Percentiles rank a stretch among this genome's conserved stretches.
Evolutionary conservation across 2,797 vertebrate species (phyloP).

Genomic region (Allobates femoralis): DNA sequence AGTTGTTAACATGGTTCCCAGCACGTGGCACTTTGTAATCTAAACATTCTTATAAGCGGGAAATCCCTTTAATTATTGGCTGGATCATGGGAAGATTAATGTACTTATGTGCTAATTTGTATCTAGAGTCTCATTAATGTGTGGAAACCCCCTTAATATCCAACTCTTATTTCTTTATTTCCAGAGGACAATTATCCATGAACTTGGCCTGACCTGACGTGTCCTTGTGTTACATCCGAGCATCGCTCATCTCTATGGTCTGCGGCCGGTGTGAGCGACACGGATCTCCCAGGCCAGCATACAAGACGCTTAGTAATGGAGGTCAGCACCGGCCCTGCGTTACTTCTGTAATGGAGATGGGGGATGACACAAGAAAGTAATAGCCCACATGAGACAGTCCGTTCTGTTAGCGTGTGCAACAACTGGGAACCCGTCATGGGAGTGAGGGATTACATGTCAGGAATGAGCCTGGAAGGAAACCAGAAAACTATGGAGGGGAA

Average conservation of each 20-base stretch:
- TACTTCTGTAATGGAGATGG: conserved; percentile 31
- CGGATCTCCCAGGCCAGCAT: not conserved
- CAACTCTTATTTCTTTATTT: not conserved
- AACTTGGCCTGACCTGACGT: not conserved
- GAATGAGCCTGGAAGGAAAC: not conserved
- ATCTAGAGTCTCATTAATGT: not conserved
- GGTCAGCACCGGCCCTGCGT: not conserved
- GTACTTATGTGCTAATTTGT: not conserved
- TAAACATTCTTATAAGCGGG: no score
- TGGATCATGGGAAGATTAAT: not conserved
- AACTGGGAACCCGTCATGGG: conserved; percentile 7
- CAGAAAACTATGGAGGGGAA: not conserved
- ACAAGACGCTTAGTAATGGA: not conserved
- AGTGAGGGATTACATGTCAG: conserved; percentile 20
- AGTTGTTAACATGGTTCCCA: no score
- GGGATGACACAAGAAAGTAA: conserved; percentile 36
- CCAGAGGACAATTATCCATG: not conserved
- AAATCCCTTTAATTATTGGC: not conserved
- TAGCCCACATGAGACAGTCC: conserved; percentile 29
- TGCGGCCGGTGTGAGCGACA: not conserved
- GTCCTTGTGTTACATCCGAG: conserved; percentile 9
- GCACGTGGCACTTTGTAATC: no score
- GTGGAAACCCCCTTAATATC: not conserved
- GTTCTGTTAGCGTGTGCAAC: not conserved
- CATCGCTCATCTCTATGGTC: not conserved